Base-by-base conservation (phyloP, 2,797 vertebrate genomes). In the Philypnodon macrostomus region DNA sequence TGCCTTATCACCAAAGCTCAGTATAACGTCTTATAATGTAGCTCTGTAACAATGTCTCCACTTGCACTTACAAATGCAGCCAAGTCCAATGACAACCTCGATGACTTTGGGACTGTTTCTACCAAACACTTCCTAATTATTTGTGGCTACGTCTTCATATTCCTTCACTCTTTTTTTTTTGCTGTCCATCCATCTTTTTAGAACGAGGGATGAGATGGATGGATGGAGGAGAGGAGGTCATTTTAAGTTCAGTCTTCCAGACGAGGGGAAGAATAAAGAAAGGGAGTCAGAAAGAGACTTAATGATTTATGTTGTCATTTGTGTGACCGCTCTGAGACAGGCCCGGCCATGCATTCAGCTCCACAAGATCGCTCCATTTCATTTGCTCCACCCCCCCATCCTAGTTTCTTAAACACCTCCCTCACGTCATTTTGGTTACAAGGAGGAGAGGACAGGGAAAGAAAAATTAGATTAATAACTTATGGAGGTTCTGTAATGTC, bases 301-400 rank as follows among this genome's bases (percentile, higher is more conserved):
- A 68, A 76, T 77, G 70, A 77, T 79, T 82, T 65, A 77, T 70
- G 65, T 62, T 58, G 67, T 73, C 71, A 76, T 63, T 75, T 42
- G 30, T 62, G 38, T 63, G 61, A 73, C 73, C 37, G 63, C 44
- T 18, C 31, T n/a, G 67, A 79, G 46, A 70, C 59, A 29, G 66
- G 63, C 53, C 34, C 58, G 73, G 51, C 47, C 65, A 64, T 72
- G 73, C 73, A 65, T 73, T 77, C 64, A 67, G 58, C 11, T 23
- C 5, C 37, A 54, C 69, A 24, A 34, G 37, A 80, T 75, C 67
- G 33, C 65, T 70, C 67, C 63, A 67, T 79, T 73, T 65, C 29
- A 45, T 63, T 21, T 55, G 62, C 57, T 36, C 52, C 56, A 24
- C 32, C 51, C 5, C 34, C 39, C 47, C 57, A 55, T 57, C 31